Percentiles rank a stretch among this genome's conserved stretches.
Evolutionary conservation across 2,888 invertebrate species (phyloP).

Genomic region (Lottia scabra): DNA sequence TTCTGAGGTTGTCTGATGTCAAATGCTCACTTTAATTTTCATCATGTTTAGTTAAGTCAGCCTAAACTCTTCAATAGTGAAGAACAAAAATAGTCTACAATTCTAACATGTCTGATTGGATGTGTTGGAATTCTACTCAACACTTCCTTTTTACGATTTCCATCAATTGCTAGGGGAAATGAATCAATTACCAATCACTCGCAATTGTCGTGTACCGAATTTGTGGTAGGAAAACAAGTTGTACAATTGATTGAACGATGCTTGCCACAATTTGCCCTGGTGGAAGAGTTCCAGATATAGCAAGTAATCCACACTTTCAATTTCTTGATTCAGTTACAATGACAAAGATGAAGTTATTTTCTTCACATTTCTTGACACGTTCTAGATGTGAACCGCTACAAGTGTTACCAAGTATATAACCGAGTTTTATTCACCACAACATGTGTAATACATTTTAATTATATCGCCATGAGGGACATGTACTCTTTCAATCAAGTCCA

Average conservation of each 20-base stretch:
- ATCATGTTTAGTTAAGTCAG: too few relatives aligned
- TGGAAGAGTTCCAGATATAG: not conserved
- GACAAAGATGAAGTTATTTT: not conserved
- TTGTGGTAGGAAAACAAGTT: conserved; percentile 26
- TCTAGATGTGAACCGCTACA: too few relatives aligned
- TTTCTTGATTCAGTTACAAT: not conserved
- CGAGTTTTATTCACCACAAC: not conserved
- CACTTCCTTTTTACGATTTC: conserved; percentile 6
- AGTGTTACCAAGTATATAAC: not conserved
- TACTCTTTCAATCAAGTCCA: not conserved
- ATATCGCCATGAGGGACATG: not conserved
- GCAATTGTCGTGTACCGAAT: conserved; percentile 31
- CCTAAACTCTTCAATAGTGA: too few relatives aligned
- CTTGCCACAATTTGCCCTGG: conserved; percentile 9
- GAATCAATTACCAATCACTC: conserved; percentile 35
- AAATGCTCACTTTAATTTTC: too few relatives aligned
- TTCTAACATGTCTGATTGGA: not conserved
- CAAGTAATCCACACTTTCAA: not conserved
- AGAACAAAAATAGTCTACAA: too few relatives aligned
- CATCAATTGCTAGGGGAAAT: conserved; percentile 32
- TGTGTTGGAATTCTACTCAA: not conserved
- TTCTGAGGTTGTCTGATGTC: too few relatives aligned
- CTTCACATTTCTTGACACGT: not conserved
- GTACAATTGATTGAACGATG: conserved; percentile 27
- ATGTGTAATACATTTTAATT: conserved; percentile 1